Percentiles rank a stretch among this genome's conserved stretches.
Conservation (phyloP, 2,888 invertebrate genomes). For the Epirrhoe alternata region DNA sequence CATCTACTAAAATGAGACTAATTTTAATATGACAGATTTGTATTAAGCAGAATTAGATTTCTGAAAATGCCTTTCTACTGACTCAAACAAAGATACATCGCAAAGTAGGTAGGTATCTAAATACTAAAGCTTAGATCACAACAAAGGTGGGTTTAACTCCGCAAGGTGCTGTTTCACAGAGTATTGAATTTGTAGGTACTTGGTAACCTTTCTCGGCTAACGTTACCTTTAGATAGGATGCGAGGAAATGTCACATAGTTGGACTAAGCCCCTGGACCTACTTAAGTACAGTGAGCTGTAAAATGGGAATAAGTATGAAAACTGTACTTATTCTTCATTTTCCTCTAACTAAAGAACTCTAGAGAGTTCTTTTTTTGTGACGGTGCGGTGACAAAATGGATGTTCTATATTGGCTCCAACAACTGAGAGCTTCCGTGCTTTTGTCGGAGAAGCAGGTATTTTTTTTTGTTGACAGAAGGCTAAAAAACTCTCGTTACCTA, state of each 20-base stretch:
- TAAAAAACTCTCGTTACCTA: no score
- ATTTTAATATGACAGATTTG: no score
- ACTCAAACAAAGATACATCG: background rate
- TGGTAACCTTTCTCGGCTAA: conserved; percentile 74
- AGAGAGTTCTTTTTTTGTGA: no score
- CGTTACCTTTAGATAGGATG: conserved; percentile 80
- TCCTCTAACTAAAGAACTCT: no score
- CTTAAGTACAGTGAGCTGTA: conserved; percentile 57
- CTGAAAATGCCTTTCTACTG: background rate
- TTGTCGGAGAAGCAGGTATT: no score
- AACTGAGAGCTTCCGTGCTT: background rate
- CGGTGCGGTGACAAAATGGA: background rate
- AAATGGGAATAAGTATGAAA: conserved; percentile 4
- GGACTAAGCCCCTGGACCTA: conserved; percentile 77
- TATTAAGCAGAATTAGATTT: background rate
- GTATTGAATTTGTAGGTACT: conserved; percentile 75
- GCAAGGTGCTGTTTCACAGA: conserved; percentile 49
- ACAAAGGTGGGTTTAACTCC: conserved; percentile 43
- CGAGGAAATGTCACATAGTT: conserved; percentile 83
- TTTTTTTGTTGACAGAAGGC: no score
- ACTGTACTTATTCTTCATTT: no score
- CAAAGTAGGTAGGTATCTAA: conserved; percentile 1
- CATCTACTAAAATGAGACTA: background rate
- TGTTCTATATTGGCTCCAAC: background rate
- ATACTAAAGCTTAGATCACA: conserved; percentile 17